A percentile compares a stretch with the other conserved stretches of the same genome.
phyloP scores from a whole-genome alignment of 2,113 vertebrate genomes.

The Chunga burmeisteri region DNA sequence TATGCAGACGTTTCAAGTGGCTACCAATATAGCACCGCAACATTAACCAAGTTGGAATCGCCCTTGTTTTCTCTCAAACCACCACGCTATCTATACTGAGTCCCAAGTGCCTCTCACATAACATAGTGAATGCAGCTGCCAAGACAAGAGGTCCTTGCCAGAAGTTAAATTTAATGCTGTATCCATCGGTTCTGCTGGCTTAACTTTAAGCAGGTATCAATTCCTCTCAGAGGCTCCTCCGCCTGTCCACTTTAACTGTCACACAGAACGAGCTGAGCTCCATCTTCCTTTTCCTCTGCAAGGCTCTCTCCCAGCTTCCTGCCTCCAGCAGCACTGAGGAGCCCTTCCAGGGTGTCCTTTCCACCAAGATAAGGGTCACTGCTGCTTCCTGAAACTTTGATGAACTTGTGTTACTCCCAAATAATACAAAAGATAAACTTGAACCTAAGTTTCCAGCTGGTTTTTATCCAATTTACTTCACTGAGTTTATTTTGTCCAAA shows the following conservation, averaged over 20 bases:
- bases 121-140: background rate
- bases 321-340: background rate
- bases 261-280: background rate
- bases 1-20: conserved; percentile 39
- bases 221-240: background rate
- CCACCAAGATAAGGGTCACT: background rate
- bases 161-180: conserved; percentile 5
- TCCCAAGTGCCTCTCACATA: background rate
- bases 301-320: background rate
- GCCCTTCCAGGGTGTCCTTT: background rate
- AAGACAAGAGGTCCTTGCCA: background rate
- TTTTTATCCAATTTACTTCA: background rate
- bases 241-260: background rate
- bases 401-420: background rate
- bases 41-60: background rate
- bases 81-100: background rate
- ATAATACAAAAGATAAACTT: background rate
- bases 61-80: background rate
- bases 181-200: background rate
- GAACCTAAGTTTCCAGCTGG: background rate
- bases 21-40: background rate
- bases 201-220: background rate
- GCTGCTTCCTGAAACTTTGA: background rate
- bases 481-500: background rate
- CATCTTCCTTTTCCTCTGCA: background rate